Evolutionary conservation across 2,797 vertebrate genomes (phyloP).

Genomic region (Rhynchotus rufescens): DNA sequence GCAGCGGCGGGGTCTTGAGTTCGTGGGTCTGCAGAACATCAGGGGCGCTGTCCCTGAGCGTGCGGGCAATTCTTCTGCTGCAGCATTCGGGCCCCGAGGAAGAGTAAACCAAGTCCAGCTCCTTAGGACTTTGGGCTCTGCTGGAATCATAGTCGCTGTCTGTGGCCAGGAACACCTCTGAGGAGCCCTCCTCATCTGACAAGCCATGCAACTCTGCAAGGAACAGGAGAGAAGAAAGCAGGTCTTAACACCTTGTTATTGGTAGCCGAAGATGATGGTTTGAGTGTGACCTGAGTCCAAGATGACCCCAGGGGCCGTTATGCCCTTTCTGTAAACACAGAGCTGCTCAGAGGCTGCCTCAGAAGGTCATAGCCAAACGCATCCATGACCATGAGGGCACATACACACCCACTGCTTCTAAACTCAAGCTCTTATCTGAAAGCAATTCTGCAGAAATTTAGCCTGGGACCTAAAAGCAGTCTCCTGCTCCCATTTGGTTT

Average conservation of each 20-base stretch:
- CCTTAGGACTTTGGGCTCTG: slow-evolving; percentile 88
- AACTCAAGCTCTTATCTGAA: neutral
- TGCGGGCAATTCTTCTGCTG: slow-evolving; percentile 45
- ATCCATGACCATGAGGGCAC: neutral
- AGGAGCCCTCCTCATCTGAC: slow-evolving; percentile 91
- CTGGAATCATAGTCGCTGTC: slow-evolving; percentile 93
- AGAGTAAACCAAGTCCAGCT: slow-evolving; percentile 88
- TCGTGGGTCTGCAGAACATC: slow-evolving; percentile 88
- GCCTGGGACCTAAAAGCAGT: too few species aligned
- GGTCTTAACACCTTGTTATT: neutral
- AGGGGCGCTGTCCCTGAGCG: slow-evolving; percentile 78
- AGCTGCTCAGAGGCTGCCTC: neutral
- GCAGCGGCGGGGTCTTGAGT: neutral
- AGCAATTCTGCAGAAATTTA: neutral
- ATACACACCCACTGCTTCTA: neutral
- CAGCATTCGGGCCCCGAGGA: slow-evolving; percentile 72
- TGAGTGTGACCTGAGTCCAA: neutral
- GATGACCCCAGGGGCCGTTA: accelerated
- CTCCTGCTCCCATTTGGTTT: neutral
- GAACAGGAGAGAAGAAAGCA: neutral
- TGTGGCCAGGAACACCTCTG: slow-evolving; percentile 91
- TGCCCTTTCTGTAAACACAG: accelerated
- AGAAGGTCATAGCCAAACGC: neutral
- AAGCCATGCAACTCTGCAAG: slow-evolving; percentile 66
- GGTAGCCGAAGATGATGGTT: accelerated